Base-by-base conservation (phyloP, 1,140 invertebrate genomes). In the Solen grandis region DNA sequence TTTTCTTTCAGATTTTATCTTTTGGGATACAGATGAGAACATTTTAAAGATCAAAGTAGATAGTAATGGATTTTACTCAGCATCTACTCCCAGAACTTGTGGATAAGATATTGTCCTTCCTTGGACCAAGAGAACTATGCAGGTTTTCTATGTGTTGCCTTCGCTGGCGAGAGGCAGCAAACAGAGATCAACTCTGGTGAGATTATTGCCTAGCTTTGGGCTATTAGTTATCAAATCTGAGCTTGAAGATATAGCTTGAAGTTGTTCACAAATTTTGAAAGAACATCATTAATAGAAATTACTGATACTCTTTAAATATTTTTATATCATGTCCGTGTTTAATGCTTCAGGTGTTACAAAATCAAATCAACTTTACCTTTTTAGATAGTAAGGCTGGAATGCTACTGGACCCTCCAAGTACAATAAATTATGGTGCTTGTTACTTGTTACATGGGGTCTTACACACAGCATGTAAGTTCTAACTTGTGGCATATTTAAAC, bases 181-280 rank as follows among this genome's bases (percentile, higher is more conserved):
- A 80, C 59, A 80, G 52, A 62, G 77, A 80, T 25, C 60, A 35
- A 22, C 31, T 80, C 33, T 80, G 77, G 77, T 80, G 65, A 63
- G 19, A 2, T 36, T 22, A 10, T 36, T 36, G 27, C 41, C 19
- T 5, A 29, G 5, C 35, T 22, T 31, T 5, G 27, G n/a, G 10
- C 10, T 59, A 19, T 59, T 25, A 59, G 25, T 25, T 59, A 16
- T 14, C n/a, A 50, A 50, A 10, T 50, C 10, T n/a, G 10, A n/a
- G 46, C n/a, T n/a, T 50, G n/a, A 10, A 50, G 46, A 50, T 50
- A 50, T 50, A n/a, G n/a, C n/a, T 10, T n/a, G n/a, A 13, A 50
- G n/a, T 13, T 50, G 10, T 13, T 50, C 10, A 50, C n/a, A 50
- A 50, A n/a, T 13, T 50, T 13, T n/a, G n/a, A 50, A 50, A n/a